These are phyloP conservation scores for Linepithema humile DNA, from an alignment of 1,140 invertebrate species.

Conservation along the genomic window DNA sequence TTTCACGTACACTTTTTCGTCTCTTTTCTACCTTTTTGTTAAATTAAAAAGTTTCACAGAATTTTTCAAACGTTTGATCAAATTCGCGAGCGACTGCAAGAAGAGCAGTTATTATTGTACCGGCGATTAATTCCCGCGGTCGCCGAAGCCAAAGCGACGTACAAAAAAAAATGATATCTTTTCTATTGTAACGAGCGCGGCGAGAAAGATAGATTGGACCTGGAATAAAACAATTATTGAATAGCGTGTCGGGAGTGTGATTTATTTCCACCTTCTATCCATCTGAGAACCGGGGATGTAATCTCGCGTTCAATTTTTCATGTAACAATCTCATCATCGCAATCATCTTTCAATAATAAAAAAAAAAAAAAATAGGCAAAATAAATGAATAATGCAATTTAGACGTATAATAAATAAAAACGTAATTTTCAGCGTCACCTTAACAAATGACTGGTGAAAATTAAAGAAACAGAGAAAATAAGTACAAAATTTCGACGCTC, in stretches of 20 bases:
- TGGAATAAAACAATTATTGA: slow-evolving; percentile 54
- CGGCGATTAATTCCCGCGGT: background rate
- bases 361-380: background rate
- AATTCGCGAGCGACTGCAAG: slow-evolving; percentile 6
- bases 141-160: slow-evolving; percentile 22
- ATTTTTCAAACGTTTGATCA: slow-evolving; percentile 40
- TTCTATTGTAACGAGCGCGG: slow-evolving; percentile 41
- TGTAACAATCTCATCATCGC: no score
- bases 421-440: no score
- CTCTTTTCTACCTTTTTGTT: background rate
- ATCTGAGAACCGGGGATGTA: background rate
- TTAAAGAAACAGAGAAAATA: no score
- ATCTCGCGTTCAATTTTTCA: background rate
- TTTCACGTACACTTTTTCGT: background rate
- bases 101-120: slow-evolving; percentile 16
- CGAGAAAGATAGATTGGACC: background rate
- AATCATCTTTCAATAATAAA: background rate
- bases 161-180: slow-evolving; percentile 42
- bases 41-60: background rate
- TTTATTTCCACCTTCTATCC: slow-evolving; percentile 19
- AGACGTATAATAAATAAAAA: background rate
- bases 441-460: no score
- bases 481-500: background rate
- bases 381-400: background rate
- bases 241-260: slow-evolving; percentile 32